Evolutionary conservation across 1,140 invertebrate genomes (phyloP), one percentile per base, ranked within the genome.

Genomic region (Apocrypta bakeri): DNA sequence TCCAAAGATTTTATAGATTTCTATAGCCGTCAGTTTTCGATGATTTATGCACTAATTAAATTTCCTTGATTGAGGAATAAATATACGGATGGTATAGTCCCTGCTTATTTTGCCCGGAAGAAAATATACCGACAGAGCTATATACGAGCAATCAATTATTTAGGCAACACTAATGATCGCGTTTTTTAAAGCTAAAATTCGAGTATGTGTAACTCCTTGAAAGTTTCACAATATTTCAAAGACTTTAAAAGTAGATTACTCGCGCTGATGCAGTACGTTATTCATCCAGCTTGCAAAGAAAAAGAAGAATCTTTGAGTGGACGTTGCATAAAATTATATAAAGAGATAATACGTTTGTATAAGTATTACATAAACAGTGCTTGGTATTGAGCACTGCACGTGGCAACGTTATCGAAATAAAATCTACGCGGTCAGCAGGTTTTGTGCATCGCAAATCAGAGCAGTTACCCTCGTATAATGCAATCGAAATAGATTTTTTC

Each of bases 21-120:
- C 21, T 56, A 14, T 11, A 56, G n/a, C 2, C 6, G 81, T 61
- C 81, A 12, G 48, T 72, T 71, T 64, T 37, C 1, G 24, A 25
- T n/a, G 48, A 82, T 82, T 82, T 82, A 76, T 71, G 29, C n/a
- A 77, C 81, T 82, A 76, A 82, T 82, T 82, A 82, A 77, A 31
- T 82, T 71, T 77, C 24, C 14, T 25, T 33, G 31, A 69, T 76
- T 73, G 17, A n/a, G 40, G 31, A 64, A 74, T 61, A 72, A 79
- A 79, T 79, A 79, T 79, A 6, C 25, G 2, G 33, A 37, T 37
- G 33, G 9, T 11, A 24, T 29, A 79, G n/a, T 4, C 3, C 33
- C 64, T 11, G 24, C 25, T 3, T 14, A 21, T 66, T 42, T 66
- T 66, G 24, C 42, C 37, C 40, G n/a, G n/a, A n/a, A 27, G 6